phyloP scores from a whole-genome alignment of 1,140 invertebrate species.

The Cyrtorhinus lividipennis region DNA sequence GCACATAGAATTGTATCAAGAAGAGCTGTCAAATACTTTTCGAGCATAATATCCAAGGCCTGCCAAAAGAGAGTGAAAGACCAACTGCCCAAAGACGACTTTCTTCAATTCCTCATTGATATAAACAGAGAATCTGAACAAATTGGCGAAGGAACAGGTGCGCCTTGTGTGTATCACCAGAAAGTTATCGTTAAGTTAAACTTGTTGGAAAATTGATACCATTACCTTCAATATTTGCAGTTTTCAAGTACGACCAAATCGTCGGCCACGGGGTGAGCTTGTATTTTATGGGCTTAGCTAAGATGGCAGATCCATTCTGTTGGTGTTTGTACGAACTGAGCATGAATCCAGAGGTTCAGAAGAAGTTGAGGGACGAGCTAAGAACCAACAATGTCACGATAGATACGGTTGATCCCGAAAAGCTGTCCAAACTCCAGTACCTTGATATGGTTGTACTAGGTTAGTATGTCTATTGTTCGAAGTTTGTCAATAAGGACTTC shows the following conservation, averaged over 20 bases:
- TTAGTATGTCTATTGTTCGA: too few relatives aligned
- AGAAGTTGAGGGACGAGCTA: conserved; percentile 42
- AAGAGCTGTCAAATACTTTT: conserved; percentile 14
- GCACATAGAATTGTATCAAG: conserved; percentile 18
- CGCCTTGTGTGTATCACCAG: not conserved
- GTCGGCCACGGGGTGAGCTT: conserved; percentile 13
- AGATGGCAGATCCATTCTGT: conserved; percentile 34
- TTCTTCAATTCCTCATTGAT: conserved; percentile 26
- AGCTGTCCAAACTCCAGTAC: conserved; percentile 7
- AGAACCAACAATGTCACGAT: not conserved
- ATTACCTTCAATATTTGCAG: conserved; percentile 7
- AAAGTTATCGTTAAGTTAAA: not conserved
- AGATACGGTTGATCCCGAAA: not conserved
- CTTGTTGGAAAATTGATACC: not conserved
- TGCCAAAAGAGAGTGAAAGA: conserved; percentile 29
- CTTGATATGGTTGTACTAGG: conserved; percentile 16
- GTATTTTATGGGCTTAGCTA: conserved; percentile 10
- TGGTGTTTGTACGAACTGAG: conserved; percentile 35
- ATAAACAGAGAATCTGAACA: conserved; percentile 22
- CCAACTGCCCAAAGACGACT: conserved; percentile 32
- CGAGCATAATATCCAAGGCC: conserved; percentile 6
- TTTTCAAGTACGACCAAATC: conserved; percentile 17
- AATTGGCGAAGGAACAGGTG: conserved; percentile 19
- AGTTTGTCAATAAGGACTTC: too few relatives aligned
- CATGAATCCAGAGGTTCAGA: conserved; percentile 38